phyloP scores from a whole-genome alignment of 2,888 invertebrate genomes.

The Yponomeuta malinellus region DNA sequence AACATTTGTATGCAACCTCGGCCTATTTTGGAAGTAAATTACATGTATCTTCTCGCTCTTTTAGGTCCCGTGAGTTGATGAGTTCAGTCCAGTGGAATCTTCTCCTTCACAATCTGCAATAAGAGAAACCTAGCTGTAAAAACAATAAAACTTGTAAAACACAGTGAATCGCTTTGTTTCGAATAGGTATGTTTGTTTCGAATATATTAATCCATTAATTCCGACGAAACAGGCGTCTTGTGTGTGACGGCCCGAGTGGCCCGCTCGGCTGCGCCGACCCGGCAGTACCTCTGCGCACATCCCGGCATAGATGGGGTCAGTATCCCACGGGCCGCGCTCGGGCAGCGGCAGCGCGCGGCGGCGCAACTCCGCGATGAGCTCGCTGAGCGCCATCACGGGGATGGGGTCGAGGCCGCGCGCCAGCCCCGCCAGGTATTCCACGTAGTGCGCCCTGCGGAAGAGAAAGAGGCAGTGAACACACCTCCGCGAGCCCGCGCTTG shows the following conservation, averaged over 20 bases:
- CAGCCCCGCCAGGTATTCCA: constrained; percentile 94
- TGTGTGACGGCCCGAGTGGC: too few relatives aligned
- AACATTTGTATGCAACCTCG: background rate
- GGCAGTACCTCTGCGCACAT: constrained; percentile 88
- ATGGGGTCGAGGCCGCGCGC: constrained; percentile 94
- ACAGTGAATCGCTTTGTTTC: too few relatives aligned
- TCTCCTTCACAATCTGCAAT: constrained; percentile 83
- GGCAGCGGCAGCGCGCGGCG: constrained; percentile 90
- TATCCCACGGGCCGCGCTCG: constrained; percentile 86
- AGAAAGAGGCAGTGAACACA: constrained; percentile 45
- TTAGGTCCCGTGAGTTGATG: background rate
- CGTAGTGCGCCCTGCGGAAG: constrained; percentile 90
- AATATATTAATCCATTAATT: too few relatives aligned
- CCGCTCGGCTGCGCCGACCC: background rate
- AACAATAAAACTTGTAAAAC: background rate
- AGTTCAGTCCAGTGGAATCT: constrained; percentile 81
- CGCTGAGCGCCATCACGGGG: constrained; percentile 89
- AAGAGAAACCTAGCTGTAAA: constrained; percentile 22
- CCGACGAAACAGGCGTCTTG: too few relatives aligned
- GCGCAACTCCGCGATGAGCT: constrained; percentile 90
- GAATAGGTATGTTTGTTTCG: too few relatives aligned
- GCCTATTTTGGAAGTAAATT: too few relatives aligned
- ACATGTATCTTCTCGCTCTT: background rate
- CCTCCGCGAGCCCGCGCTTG: constrained; percentile 79
- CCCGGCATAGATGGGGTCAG: constrained; percentile 88